Evolutionary conservation across 1,140 invertebrate species (phyloP), one percentile per base, ranked within the genome.

Genomic region (Penaeus chinensis): DNA sequence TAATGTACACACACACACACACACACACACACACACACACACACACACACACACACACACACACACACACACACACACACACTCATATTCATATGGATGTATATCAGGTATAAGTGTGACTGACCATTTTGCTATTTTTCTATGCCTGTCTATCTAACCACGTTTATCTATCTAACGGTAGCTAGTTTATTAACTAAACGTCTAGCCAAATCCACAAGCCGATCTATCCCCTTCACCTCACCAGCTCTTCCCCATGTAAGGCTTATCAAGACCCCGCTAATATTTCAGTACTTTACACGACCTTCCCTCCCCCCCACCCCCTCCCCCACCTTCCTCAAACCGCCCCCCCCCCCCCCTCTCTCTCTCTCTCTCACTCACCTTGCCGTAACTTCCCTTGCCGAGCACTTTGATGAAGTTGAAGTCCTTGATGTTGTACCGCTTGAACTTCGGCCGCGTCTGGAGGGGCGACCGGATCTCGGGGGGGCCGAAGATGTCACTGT

Each of bases 301-400:
- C 13, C n/a, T 82, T 80, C 78, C 22, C 78, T 80, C 27, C 47
- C 78, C 24, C 78, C 47, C 78, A 7, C 37, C 4, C 61, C 78
- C n/a, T 24, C n/a, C 42, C 42, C 61, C 18, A 22, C 8, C 24
- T 27, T 0, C 24, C 71, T 19, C n/a, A 24, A 5, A 74, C 16
- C 37, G 10, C 37, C 16, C 24, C 0, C 54, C 16, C 54, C 16
- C 5, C 54, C 16, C 54, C 16, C 54, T 1, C 7, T 7, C 22
- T 3, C 8, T 20, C 27, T 0, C 42, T 27, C 24, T 8, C 54
- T 4, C 5, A 82, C 84, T 89, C 37, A 97, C 97, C 94, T 99
- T 99, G 91, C 98, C 98, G 92, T 99, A 99, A 91, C 97, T 98
- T 87, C 98, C 98, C 93, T 98, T 99, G 63, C 98, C 98, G 5